phyloP scores from a whole-genome alignment of 2,113 vertebrate genomes.

The Oxygymnocypris stewartii region DNA sequence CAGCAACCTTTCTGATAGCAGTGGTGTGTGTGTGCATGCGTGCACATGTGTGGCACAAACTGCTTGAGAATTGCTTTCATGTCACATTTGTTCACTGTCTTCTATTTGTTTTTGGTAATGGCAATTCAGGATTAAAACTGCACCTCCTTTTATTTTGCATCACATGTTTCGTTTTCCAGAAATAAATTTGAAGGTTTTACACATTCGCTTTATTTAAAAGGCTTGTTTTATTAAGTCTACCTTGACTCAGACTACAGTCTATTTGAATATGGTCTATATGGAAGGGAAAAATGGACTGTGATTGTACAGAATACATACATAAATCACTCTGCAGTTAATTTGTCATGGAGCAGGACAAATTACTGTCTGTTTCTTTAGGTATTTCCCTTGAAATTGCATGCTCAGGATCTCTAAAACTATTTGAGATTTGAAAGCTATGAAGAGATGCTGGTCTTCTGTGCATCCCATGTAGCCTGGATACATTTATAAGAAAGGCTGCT shows the following conservation, averaged over 20 bases:
- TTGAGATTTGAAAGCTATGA: background rate
- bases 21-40: background rate
- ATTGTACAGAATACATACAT: background rate
- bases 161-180: background rate
- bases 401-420: background rate
- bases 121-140: background rate
- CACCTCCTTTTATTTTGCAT: background rate
- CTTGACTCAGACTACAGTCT: background rate
- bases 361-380: background rate
- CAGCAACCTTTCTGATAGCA: background rate
- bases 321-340: background rate
- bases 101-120: background rate
- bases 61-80: slow-evolving; percentile 9
- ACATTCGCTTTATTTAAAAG: background rate
- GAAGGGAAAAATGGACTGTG: background rate
- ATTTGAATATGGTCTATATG: background rate
- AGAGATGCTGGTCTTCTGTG: background rate
- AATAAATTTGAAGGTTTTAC: background rate
- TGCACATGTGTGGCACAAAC: background rate
- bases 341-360: background rate
- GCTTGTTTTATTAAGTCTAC: background rate
- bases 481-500: background rate
- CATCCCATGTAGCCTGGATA: background rate
- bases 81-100: slow-evolving; percentile 16
- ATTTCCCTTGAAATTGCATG: background rate